These are phyloP conservation scores for Cryptomyrus ogoouensis DNA, from an alignment of 2,113 vertebrate genomes.

Conservation along the genomic window DNA sequence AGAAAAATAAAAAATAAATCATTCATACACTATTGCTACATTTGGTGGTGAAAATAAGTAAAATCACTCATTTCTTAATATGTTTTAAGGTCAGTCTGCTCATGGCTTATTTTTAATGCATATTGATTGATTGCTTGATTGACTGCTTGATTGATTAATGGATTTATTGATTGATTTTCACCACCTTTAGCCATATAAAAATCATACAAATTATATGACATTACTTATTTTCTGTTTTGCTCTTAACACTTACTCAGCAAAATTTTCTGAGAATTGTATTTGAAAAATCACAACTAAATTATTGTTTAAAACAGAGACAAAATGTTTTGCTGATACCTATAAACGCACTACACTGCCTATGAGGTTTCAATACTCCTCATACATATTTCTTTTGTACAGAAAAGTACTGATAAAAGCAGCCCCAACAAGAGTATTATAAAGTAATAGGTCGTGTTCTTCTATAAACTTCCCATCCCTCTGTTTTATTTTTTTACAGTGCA, in stretches of 20 bases:
- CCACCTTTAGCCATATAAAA: neutral
- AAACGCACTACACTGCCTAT: neutral
- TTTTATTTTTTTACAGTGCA: neutral
- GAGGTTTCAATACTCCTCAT: neutral
- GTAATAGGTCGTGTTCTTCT: neutral
- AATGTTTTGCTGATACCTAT: neutral
- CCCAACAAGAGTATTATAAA: neutral
- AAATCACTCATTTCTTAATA: neutral
- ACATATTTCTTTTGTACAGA: neutral
- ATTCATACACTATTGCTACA: neutral
- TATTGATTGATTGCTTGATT: neutral
- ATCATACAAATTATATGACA: neutral
- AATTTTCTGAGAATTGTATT: neutral
- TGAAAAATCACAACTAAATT: neutral
- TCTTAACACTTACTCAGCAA: neutral
- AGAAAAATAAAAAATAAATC: neutral
- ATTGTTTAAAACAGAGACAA: neutral
- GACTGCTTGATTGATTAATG: neutral
- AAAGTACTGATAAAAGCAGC: neutral
- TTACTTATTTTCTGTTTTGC: neutral
- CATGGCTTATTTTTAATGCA: neutral
- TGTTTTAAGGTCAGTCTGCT: neutral
- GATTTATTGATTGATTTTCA: neutral
- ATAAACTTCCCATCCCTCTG: neutral
- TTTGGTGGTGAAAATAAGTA: neutral